A percentile compares a stretch with the other conserved stretches of the same genome.
Conservation (phyloP, 2,797 vertebrate species). For the Sparus aurata region DNA sequence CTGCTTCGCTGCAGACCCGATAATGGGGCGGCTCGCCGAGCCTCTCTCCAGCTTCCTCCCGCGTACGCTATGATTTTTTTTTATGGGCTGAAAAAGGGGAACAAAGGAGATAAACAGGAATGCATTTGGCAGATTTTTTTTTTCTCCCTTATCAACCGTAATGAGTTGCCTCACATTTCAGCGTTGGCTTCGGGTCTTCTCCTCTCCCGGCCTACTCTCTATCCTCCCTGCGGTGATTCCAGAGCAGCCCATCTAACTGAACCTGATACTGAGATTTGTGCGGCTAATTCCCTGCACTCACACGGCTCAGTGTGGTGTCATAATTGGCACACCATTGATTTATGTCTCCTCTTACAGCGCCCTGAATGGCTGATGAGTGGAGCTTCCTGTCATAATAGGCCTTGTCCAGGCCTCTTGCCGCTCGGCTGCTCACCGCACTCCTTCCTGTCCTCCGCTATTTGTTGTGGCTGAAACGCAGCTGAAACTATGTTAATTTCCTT, state of each 20-base stretch:
- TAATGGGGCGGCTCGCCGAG: conserved; percentile 25
- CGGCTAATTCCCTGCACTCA: conserved; percentile 85
- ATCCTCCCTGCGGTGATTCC: conserved; percentile 52
- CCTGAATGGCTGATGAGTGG: conserved; percentile 82
- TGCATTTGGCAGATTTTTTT: conserved; percentile 65
- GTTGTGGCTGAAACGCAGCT: conserved; percentile 76
- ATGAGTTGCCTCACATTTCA: conserved; percentile 75
- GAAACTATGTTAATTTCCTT: conserved; percentile 77
- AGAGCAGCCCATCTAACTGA: conserved; percentile 76
- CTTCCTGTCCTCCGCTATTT: conserved; percentile 73
- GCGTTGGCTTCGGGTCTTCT: conserved; percentile 40
- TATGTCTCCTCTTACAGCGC: conserved; percentile 84
- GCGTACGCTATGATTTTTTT: background rate
- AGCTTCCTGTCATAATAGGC: conserved; percentile 83
- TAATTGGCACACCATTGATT: conserved; percentile 87
- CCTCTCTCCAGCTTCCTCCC: background rate
- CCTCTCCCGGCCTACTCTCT: conserved; percentile 22
- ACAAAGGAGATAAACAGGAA: conserved; percentile 58
- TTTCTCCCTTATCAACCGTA: conserved; percentile 60
- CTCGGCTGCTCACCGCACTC: conserved; percentile 72
- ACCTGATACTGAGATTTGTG: conserved; percentile 82
- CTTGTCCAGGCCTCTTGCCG: conserved; percentile 70
- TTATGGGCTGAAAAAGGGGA: conserved; percentile 38
- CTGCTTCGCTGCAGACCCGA: conserved; percentile 38
- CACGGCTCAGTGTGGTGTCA: conserved; percentile 81